Evolutionary conservation across 2,888 invertebrate genomes (phyloP), one percentile per base, ranked within the genome.

Genomic region (Phengaris arion): DNA sequence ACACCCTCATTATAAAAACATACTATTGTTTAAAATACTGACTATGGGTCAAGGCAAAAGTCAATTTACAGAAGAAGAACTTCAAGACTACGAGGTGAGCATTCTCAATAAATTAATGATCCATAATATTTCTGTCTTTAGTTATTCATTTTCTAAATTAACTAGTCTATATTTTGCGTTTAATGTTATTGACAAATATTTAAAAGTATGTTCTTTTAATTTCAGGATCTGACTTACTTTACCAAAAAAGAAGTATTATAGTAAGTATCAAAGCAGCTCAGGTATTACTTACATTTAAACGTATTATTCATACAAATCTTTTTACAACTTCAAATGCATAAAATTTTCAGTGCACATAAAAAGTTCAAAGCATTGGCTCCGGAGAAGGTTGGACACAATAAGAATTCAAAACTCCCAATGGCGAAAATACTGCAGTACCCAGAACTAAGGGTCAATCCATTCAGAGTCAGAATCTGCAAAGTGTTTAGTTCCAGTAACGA

Each of bases 151-250:
- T 46, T 46, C 46, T 46, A 1, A 46, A 6, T 46, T 46, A 46
- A 46, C 46, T 6, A 12, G 7, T 57, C n/a, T 8, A 12, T 74
- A 45, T 68, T 59, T 74, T 57, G 10, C 48, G 2, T 35, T 9
- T 52, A 45, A 54, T 7, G n/a, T 10, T 6, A 54, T 1, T 13
- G 10, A 54, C 74, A 64, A 64, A 4, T 10, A 72, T n/a, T 76
- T 48, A 74, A 59, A 76, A 77, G 64, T 59, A 64, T 48, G 6
- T 35, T 55, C 35, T 10, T 45, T 81, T 77, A 79, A 78, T 94
- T 94, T 74, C 90, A 98, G 97, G 98, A 98, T 91, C 95, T 98
- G 79, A 98, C 98, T 22, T 98, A 98, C 90, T 98, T 98, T 87
- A 97, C 97, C 0, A 97, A 97, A 85, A 98, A 98, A 84, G 98